A percentile compares a stretch with the other conserved stretches of the same genome.
These are phyloP conservation scores for Dreissena rostriformis DNA, from an alignment of 1,140 invertebrate species.

Conservation along the genomic window DNA sequence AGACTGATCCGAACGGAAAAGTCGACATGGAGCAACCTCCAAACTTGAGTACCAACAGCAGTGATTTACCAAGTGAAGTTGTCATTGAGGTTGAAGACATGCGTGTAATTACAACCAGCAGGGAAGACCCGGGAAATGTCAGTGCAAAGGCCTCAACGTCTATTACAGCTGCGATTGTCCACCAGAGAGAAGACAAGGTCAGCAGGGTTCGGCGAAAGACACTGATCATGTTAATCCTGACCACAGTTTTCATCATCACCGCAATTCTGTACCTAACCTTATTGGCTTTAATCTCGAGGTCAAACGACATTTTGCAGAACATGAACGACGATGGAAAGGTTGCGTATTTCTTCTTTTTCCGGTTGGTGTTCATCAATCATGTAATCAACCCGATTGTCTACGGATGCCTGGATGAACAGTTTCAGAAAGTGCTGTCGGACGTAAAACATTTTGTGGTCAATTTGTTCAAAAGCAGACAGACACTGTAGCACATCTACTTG, in stretches of 20 bases:
- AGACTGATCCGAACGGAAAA: no score
- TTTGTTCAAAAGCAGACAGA: no score
- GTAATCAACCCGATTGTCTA: conserved; percentile 52
- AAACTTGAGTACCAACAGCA: no score
- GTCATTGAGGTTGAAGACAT: background rate
- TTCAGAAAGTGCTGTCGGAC: conserved; percentile 4
- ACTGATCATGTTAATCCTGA: conserved; percentile 48
- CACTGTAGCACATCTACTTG: no score
- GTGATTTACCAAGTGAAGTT: no score
- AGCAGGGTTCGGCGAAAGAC: conserved; percentile 16
- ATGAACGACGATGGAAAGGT: conserved; percentile 1
- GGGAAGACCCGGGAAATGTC: no score
- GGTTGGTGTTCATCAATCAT: conserved; percentile 44
- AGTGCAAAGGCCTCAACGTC: background rate
- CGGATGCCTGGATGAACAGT: conserved; percentile 37
- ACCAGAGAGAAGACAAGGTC: background rate
- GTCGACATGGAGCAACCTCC: no score
- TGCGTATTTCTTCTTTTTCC: conserved; percentile 44
- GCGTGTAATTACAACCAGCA: background rate
- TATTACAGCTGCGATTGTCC: background rate
- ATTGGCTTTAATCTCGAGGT: conserved; percentile 32
- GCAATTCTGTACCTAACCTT: conserved; percentile 41
- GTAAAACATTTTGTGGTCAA: background rate
- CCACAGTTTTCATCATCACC: conserved; percentile 31
- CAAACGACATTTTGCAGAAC: conserved; percentile 31